Evolutionary conservation across 2,113 vertebrate genomes (phyloP), one percentile per base, ranked within the genome.

Genomic region (Anolis sagrei): DNA sequence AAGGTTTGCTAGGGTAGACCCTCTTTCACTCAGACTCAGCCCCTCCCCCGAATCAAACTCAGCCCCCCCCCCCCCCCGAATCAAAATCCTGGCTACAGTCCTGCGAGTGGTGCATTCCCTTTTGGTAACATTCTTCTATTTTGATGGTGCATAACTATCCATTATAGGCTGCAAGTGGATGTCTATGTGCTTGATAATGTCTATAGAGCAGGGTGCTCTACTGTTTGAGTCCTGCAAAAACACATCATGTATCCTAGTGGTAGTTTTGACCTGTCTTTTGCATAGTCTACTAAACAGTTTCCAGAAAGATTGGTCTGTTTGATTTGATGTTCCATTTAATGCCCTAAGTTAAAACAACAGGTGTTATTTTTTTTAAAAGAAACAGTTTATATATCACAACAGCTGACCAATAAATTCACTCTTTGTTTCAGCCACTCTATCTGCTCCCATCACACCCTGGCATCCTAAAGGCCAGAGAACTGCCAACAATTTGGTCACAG

Each of bases 401-500:
- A 58, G 48, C 73, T 49, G 23, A 0, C 13, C 75, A 80, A 19
- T 76, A 0, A 51, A 8, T 91, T 68, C 90, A n/a, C 72, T 90
- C 81, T 90, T 49, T 87, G 86, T 91, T 89, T 8, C 85, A 97
- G 96, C 76, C 85, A 0, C 91, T 58, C 90, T 86, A 48, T 84
- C 93, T 54, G 89, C 94, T 27, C 92, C 86, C 8, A 86, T 93
- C 14, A 90, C 95, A 76, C 90, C 94, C 25, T 66, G 87, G 68
- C 88, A 92, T 58, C 93, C 94, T 16, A 91, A 91, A 85, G 95
- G 95, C 0, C 85, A 78, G 89, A 95, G 97, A 32, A 96, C 97
- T 44, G 48, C n/a, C 23, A 97, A 96, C 86, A 98, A 98, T 81
- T 93, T 98, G 44, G 97, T 99, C 34, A 98, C 97, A 0, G 94